A percentile compares a stretch with the other conserved stretches of the same genome.
Conservation (phyloP, 2,797 vertebrate genomes). For the Acanthis flammea region DNA sequence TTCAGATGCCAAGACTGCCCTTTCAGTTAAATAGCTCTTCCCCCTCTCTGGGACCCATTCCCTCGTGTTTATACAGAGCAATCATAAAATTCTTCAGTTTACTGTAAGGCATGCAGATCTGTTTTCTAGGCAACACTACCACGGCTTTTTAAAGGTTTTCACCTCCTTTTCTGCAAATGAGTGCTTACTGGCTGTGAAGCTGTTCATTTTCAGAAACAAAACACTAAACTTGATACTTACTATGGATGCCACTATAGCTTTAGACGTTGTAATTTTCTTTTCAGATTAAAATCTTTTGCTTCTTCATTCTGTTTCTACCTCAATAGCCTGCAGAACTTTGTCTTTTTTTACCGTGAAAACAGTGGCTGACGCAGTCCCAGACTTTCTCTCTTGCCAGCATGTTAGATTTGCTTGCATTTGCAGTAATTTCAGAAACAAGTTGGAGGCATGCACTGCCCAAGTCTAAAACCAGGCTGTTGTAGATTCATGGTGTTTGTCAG, state of each 20-base stretch:
- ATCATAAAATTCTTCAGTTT: constrained; percentile 2
- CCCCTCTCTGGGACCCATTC: not conserved
- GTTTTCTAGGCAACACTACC: constrained; percentile 13
- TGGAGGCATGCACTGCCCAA: not conserved
- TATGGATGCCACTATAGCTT: not conserved
- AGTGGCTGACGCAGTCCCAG: not conserved
- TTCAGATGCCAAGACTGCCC: constrained; percentile 25
- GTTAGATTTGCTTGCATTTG: not conserved
- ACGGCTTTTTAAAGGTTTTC: not conserved
- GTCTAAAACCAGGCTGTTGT: not conserved
- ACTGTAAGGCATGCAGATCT: not conserved
- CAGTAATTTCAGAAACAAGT: not conserved
- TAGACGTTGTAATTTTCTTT: not conserved
- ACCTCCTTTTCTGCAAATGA: not conserved
- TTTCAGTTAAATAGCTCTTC: constrained; percentile 1
- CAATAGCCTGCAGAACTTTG: not conserved
- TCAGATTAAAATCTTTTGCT: not conserved
- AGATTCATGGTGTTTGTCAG: not conserved
- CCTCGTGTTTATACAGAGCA: not conserved
- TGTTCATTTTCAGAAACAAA: not conserved
- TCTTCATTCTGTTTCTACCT: not conserved
- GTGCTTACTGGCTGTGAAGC: not conserved
- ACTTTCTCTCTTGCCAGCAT: not conserved
- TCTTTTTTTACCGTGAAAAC: not conserved
- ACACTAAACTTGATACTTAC: not conserved